Conservation (phyloP, 2,797 vertebrate species). For the Enteromius anoplus region DNA sequence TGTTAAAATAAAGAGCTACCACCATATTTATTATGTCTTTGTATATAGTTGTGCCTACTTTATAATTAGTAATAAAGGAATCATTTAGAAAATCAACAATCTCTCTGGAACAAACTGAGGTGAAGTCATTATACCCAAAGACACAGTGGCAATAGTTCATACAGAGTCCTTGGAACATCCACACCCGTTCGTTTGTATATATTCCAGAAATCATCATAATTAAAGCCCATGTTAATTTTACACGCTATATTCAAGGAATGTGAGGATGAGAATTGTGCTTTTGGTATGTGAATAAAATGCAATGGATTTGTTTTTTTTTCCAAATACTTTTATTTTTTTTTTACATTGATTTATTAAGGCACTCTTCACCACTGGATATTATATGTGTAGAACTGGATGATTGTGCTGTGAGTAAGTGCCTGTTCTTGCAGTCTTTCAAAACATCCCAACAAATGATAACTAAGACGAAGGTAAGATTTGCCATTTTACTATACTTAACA, state of each 20-base stretch:
- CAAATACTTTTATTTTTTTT: neutral
- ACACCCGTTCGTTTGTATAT: neutral
- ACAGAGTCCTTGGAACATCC: neutral
- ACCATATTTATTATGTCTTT: neutral
- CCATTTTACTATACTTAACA: neutral
- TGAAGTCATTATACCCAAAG: neutral
- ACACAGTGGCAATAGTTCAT: neutral
- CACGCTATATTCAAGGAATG: neutral
- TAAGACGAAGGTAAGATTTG: neutral
- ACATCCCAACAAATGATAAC: neutral
- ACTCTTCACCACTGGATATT: neutral
- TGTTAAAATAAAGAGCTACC: neutral
- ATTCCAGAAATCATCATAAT: neutral
- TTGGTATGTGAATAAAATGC: neutral
- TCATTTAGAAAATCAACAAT: neutral
- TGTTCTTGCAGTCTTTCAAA: constrained; percentile 1
- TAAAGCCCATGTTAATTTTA: neutral
- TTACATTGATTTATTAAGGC: neutral
- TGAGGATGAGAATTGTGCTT: too few species aligned
- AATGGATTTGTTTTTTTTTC: neutral
- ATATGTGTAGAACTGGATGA: too few species aligned
- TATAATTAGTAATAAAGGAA: neutral
- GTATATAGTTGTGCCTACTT: neutral
- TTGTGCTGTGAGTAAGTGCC: too few species aligned
- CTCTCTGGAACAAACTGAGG: neutral